Evolutionary conservation across 2,888 invertebrate genomes (phyloP).

Genomic region (Anticlea derivata): DNA sequence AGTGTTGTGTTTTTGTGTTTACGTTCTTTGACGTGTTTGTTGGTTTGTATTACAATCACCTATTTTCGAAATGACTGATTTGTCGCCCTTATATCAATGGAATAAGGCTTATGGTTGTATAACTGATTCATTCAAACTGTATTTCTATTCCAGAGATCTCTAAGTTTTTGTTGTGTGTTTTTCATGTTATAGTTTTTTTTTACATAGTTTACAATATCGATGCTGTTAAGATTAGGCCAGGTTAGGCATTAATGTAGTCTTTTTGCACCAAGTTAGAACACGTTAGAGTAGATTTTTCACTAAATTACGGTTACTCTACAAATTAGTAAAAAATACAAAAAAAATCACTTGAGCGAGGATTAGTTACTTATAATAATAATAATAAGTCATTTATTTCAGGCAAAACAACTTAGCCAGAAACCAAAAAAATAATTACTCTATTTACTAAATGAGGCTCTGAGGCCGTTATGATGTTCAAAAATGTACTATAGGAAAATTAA

Average conservation of each 20-base stretch:
- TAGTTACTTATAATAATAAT: background rate
- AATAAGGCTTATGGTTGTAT: conserved; percentile 32
- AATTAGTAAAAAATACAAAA: conserved; percentile 15
- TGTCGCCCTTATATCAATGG: conserved; percentile 30
- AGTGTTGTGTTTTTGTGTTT: conserved; percentile 40
- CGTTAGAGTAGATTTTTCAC: conserved; percentile 22
- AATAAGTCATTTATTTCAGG: no score
- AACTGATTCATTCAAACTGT: conserved; percentile 18
- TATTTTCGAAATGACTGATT: conserved; percentile 20
- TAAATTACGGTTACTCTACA: conserved; percentile 3
- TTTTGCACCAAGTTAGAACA: conserved; percentile 50
- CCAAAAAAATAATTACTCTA: conserved; percentile 12
- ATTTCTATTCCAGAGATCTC: conserved; percentile 54
- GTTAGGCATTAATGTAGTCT: conserved; percentile 38
- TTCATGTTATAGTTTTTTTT: conserved; percentile 30
- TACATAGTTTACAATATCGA: conserved; percentile 32
- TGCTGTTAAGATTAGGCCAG: conserved; percentile 29
- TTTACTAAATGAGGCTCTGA: conserved; percentile 5
- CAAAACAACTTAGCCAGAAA: conserved; percentile 7
- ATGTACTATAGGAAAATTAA: no score
- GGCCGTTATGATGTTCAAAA: background rate
- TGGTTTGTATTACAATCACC: background rate
- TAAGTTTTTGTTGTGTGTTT: conserved; percentile 45
- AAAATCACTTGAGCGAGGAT: background rate
- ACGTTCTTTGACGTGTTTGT: conserved; percentile 35